Evolutionary conservation across 2,113 vertebrate species (phyloP).

Genomic region (Callorhinus ursinus): DNA sequence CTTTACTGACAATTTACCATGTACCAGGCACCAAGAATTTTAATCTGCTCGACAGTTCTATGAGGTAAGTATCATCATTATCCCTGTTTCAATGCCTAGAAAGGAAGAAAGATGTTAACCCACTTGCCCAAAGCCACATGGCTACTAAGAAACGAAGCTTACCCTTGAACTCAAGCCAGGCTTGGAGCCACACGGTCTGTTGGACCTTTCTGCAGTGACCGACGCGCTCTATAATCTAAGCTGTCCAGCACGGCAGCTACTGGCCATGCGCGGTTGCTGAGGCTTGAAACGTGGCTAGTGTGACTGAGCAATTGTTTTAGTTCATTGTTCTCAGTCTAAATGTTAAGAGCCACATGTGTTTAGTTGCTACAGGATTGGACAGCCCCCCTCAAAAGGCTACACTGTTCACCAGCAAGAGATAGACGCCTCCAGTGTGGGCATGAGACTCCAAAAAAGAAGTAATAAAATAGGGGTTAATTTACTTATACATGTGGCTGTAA

Average conservation of each 20-base stretch:
- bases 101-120: neutral
- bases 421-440: neutral
- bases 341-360: neutral
- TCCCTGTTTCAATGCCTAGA: neutral
- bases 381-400: neutral
- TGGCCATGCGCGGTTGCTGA: neutral
- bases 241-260: neutral
- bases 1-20: neutral
- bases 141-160: neutral
- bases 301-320: neutral
- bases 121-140: neutral
- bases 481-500: neutral
- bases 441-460: neutral
- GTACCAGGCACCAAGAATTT: neutral
- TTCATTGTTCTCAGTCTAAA: conserved; percentile 5
- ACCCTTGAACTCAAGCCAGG: neutral
- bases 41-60: neutral
- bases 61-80: neutral
- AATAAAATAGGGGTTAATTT: neutral
- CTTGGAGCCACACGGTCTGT: fast-evolving
- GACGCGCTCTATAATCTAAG: neutral
- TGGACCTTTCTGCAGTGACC: neutral
- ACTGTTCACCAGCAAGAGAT: neutral
- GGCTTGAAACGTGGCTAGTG: neutral
- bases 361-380: neutral